Conservation (phyloP, 2,888 invertebrate genomes). For the Cryptocheilus praepositus region DNA sequence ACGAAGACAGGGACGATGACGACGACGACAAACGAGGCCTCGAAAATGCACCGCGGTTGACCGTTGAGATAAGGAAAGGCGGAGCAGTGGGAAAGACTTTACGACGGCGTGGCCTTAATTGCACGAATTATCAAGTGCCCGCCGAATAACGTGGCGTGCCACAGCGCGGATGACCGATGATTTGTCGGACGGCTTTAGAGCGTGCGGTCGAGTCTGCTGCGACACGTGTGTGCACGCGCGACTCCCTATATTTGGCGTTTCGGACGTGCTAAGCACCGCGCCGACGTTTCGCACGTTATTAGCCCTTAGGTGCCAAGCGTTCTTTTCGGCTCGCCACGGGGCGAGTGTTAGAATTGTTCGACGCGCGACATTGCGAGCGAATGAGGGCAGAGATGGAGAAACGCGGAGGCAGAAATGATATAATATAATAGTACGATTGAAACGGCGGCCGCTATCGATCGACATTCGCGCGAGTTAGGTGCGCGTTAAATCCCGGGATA, state of each 20-base stretch:
- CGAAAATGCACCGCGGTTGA: conserved; percentile 27
- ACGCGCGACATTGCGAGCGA: no score
- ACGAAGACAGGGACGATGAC: background rate
- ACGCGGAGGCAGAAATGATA: no score
- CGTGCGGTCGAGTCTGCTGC: background rate
- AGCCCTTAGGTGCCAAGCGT: conserved; percentile 23
- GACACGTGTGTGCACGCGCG: conserved; percentile 10
- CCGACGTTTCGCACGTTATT: conserved; percentile 49
- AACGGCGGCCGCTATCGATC: no score
- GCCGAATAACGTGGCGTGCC: conserved; percentile 31
- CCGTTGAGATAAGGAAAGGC: conserved; percentile 18
- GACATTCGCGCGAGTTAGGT: no score
- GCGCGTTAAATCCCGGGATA: no score
- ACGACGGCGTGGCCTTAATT: conserved; percentile 62
- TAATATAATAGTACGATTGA: no score
- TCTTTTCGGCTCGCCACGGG: no score
- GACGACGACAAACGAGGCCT: conserved; percentile 40
- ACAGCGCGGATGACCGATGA: conserved; percentile 41
- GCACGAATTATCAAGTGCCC: conserved; percentile 61
- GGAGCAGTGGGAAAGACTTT: conserved; percentile 36
- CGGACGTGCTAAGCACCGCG: conserved; percentile 27
- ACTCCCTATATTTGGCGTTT: background rate
- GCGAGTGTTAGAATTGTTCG: no score
- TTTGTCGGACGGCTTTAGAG: background rate
- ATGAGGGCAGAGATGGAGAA: no score